Percentiles rank a stretch among this genome's conserved stretches.
phyloP scores from a whole-genome alignment of 2,797 vertebrate species.

The Trematomus bernacchii region DNA sequence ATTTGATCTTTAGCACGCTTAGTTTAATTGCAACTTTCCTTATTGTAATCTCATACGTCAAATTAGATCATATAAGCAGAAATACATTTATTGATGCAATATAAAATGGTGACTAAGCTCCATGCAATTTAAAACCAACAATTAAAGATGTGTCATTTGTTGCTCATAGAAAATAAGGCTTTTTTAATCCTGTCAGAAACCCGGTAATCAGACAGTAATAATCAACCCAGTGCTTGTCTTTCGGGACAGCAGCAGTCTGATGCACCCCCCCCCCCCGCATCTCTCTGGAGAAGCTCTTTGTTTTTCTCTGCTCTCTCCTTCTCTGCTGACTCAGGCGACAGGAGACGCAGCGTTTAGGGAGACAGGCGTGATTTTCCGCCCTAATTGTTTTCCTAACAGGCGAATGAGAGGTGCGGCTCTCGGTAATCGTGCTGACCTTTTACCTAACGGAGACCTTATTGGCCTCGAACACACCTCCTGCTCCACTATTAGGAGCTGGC shows the following conservation, averaged over 20 bases:
- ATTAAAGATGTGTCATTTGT: slow-evolving; percentile 6
- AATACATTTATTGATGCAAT: slow-evolving; percentile 11
- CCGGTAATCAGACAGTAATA: not conserved
- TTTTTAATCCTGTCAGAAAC: slow-evolving; percentile 3
- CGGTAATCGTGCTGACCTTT: slow-evolving; percentile 53
- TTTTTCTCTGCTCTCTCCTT: slow-evolving; percentile 46
- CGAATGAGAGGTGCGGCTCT: slow-evolving; percentile 48
- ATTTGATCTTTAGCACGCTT: no score
- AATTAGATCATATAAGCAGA: no score
- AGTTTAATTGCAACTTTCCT: no score
- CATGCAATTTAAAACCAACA: slow-evolving; percentile 27
- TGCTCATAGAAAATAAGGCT: not conserved
- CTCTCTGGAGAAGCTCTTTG: slow-evolving; percentile 46
- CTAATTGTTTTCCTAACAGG: slow-evolving; percentile 78
- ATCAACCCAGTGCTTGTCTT: not conserved
- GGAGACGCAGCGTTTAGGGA: slow-evolving; percentile 56
- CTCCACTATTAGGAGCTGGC: not conserved
- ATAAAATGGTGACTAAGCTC: slow-evolving; percentile 33
- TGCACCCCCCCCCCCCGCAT: slow-evolving; percentile 2
- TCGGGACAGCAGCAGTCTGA: slow-evolving; percentile 13
- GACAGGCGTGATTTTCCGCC: slow-evolving; percentile 28
- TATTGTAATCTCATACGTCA: no score
- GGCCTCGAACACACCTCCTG: slow-evolving; percentile 14
- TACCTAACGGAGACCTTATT: slow-evolving; percentile 13
- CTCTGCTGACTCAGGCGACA: slow-evolving; percentile 68